A percentile compares a stretch with the other conserved stretches of the same genome.
Conservation (phyloP, 2,888 invertebrate species). For the Spisula solida region DNA sequence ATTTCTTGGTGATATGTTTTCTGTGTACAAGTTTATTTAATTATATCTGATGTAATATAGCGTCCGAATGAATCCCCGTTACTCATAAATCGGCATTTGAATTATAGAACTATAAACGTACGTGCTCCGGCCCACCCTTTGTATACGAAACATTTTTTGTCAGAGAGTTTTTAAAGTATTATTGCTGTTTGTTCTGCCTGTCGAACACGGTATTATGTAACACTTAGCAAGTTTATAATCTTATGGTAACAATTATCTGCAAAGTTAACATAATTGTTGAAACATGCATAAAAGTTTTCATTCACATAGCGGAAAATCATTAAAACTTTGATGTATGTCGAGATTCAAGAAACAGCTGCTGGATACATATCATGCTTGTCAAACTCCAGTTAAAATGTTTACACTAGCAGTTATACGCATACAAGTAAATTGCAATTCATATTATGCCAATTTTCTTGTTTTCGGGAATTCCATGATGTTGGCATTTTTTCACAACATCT, state of each 20-base stretch:
- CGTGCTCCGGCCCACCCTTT: not conserved
- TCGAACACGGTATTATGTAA: slow-evolving; percentile 47
- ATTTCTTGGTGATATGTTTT: not conserved
- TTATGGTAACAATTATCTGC: slow-evolving; percentile 48
- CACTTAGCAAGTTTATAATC: slow-evolving; percentile 48
- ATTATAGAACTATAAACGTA: too few relatives aligned
- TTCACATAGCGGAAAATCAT: slow-evolving; percentile 51
- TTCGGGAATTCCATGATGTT: slow-evolving; percentile 48
- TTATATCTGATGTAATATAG: not conserved
- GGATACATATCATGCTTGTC: slow-evolving; percentile 65
- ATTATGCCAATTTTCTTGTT: slow-evolving; percentile 66
- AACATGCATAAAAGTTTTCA: slow-evolving; percentile 60
- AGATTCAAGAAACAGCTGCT: slow-evolving; percentile 58
- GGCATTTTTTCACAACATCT: slow-evolving; percentile 35
- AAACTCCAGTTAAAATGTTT: slow-evolving; percentile 71
- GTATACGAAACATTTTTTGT: not conserved
- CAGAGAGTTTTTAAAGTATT: not conserved
- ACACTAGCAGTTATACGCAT: slow-evolving; percentile 60
- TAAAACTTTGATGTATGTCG: slow-evolving; percentile 58
- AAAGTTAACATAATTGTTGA: slow-evolving; percentile 60
- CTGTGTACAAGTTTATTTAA: not conserved
- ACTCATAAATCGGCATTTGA: not conserved
- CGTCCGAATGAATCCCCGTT: not conserved
- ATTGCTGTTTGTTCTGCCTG: slow-evolving; percentile 16
- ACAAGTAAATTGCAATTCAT: slow-evolving; percentile 63